A percentile compares a stretch with the other conserved stretches of the same genome.
These are phyloP conservation scores for Psococerastis gibbosa DNA, from an alignment of 2,888 invertebrate species.

Conservation along the genomic window DNA sequence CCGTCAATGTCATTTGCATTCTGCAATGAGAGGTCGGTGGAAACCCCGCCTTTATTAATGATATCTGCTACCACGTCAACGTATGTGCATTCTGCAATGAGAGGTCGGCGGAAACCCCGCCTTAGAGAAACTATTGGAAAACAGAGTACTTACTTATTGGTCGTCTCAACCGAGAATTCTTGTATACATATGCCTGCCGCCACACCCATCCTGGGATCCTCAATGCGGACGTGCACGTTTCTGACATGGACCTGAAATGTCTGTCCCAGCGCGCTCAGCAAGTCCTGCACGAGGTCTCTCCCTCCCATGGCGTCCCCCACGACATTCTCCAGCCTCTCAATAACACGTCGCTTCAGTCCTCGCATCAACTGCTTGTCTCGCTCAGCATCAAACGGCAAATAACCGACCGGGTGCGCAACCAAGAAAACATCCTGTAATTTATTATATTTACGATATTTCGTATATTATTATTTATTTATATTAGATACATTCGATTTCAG, in stretches of 20 bases:
- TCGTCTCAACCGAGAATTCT: constrained; percentile 56
- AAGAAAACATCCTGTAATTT: constrained; percentile 53
- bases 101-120: no score
- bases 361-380: constrained; percentile 49
- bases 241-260: constrained; percentile 60
- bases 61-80: no score
- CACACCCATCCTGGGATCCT: constrained; percentile 47
- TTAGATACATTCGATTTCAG: no score
- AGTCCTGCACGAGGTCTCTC: constrained; percentile 45
- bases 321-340: constrained; percentile 44
- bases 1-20: no score
- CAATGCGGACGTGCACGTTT: constrained; percentile 64
- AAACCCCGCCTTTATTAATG: no score
- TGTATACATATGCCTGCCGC: constrained; percentile 62
- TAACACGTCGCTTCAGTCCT: constrained; percentile 49
- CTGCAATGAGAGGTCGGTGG: no score
- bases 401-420: constrained; percentile 52
- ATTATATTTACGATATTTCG: no score
- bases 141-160: constrained; percentile 42
- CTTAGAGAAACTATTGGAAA: no score
- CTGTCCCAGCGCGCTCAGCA: constrained; percentile 56
- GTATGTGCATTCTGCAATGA: no score
- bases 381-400: constrained; percentile 48
- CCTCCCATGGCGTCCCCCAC: constrained; percentile 29
- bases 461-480: no score